Conservation (phyloP, 2,113 vertebrate genomes). For the Dunckerocampus dactyliophorus region DNA sequence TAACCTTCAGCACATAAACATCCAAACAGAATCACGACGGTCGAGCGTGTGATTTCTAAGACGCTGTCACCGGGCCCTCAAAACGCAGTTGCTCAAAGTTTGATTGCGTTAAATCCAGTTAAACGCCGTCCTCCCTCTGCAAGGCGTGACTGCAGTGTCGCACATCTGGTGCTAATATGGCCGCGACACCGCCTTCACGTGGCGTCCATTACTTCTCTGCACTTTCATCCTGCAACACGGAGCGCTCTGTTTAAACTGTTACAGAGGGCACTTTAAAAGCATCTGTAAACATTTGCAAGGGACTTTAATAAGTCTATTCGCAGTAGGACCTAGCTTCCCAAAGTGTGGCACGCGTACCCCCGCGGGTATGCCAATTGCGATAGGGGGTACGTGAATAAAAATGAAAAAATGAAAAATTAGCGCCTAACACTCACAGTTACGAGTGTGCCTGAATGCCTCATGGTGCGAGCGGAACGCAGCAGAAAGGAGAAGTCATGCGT, state of each 20-base stretch:
- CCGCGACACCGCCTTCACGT: conserved; percentile 52
- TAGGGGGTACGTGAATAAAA: too few relatives aligned
- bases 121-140: too few relatives aligned
- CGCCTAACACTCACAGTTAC: too few relatives aligned
- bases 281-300: neutral
- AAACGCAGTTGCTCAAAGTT: conserved; percentile 30
- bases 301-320: too few relatives aligned
- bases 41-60: neutral
- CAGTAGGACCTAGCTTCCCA: too few relatives aligned
- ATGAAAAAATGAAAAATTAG: too few relatives aligned
- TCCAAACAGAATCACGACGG: neutral
- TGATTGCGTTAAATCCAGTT: conserved; percentile 36
- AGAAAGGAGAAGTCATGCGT: too few relatives aligned
- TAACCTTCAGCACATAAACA: neutral
- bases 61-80: conserved; percentile 8
- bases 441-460: too few relatives aligned
- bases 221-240: conserved; percentile 18
- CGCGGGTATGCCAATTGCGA: too few relatives aligned
- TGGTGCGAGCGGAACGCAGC: too few relatives aligned
- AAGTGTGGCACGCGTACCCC: too few relatives aligned
- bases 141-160: too few relatives aligned
- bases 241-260: conserved; percentile 10
- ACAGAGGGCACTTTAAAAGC: neutral
- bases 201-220: conserved; percentile 34
- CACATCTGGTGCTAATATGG: conserved; percentile 63